Evolutionary conservation across 2,797 vertebrate genomes (phyloP).

Genomic region (Urophycis tenuis): DNA sequence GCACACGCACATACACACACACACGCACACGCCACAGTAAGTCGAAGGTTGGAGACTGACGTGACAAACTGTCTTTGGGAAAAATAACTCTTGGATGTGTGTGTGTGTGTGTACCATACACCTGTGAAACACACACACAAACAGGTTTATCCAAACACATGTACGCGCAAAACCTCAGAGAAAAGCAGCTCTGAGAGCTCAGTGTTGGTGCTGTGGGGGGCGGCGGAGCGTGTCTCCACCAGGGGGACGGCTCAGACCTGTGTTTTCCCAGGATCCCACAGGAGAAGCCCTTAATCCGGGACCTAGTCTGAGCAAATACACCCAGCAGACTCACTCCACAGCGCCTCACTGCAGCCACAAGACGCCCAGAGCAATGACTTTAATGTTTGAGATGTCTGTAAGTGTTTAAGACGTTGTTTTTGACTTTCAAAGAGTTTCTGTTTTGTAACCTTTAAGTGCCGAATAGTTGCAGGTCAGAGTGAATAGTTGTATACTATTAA

Average conservation of each 20-base stretch:
- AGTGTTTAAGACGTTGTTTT: neutral
- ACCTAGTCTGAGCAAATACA: constrained; percentile 65
- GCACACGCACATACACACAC: neutral
- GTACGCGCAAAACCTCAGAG: neutral
- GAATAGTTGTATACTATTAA: neutral
- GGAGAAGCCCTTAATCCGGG: constrained; percentile 61
- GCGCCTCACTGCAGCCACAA: constrained; percentile 46
- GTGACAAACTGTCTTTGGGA: constrained; percentile 32
- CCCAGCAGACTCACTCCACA: constrained; percentile 51
- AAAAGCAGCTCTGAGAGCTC: neutral
- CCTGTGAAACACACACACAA: neutral
- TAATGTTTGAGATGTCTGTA: constrained; percentile 10
- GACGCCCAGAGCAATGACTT: constrained; percentile 30
- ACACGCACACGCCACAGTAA: neutral
- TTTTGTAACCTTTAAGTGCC: neutral
- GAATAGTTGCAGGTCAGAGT: neutral
- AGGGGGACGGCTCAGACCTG: constrained; percentile 48
- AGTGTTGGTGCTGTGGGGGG: constrained; percentile 8
- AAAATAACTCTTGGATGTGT: constrained; percentile 22
- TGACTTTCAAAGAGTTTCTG: neutral
- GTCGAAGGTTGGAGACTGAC: constrained; percentile 19
- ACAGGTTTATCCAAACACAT: neutral
- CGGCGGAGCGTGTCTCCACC: constrained; percentile 6
- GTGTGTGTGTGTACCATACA: constrained; percentile 3
- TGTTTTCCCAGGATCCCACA: constrained; percentile 62